A percentile compares a stretch with the other conserved stretches of the same genome.
Evolutionary conservation across 1,140 invertebrate genomes (phyloP).

Genomic region (Papilio dardanus): DNA sequence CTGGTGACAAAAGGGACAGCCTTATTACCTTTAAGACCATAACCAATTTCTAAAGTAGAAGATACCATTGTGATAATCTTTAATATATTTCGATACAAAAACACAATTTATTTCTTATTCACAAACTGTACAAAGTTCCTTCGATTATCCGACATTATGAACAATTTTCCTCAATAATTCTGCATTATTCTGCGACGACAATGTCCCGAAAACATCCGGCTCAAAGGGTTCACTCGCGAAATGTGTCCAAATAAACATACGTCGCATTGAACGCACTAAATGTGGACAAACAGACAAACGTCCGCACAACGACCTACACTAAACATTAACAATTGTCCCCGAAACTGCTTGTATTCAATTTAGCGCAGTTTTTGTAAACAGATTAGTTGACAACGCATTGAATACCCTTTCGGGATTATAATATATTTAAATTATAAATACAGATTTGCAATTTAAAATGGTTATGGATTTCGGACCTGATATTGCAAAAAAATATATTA

Average conservation of each 20-base stretch:
- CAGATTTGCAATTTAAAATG: constrained; percentile 25
- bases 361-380: constrained; percentile 60
- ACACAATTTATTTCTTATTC: constrained; percentile 16
- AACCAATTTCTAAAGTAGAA: constrained; percentile 5
- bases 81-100: constrained; percentile 10
- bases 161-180: constrained; percentile 47
- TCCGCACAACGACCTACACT: constrained; percentile 53
- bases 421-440: constrained; percentile 29
- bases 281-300: constrained; percentile 71
- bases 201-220: constrained; percentile 64
- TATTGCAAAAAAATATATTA: not conserved
- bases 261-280: constrained; percentile 64
- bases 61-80: constrained; percentile 9
- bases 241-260: constrained; percentile 64
- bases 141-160: constrained; percentile 13
- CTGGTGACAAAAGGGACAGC: not conserved
- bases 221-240: constrained; percentile 55
- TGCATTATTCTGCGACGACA: constrained; percentile 48
- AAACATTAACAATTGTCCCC: constrained; percentile 68
- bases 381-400: constrained; percentile 60
- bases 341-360: constrained; percentile 48
- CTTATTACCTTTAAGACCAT: not conserved
- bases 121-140: not conserved
- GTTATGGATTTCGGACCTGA: constrained; percentile 5
- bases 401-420: constrained; percentile 26